Percentiles rank a stretch among this genome's conserved stretches.
Evolutionary conservation across 2,888 invertebrate genomes (phyloP).

Genomic region (Ophion ellenae): DNA sequence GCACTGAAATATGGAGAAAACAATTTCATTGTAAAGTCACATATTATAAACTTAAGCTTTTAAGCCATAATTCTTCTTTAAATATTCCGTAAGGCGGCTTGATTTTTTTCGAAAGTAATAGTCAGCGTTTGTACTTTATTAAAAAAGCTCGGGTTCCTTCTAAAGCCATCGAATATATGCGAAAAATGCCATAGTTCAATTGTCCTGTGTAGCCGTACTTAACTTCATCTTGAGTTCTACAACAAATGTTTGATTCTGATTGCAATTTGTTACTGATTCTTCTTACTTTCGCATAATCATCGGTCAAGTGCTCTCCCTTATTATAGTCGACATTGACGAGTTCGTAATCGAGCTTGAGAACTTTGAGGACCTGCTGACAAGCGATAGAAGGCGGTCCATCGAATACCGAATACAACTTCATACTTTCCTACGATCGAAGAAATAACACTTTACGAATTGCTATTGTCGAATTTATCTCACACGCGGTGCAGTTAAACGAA

Average conservation of each 20-base stretch:
- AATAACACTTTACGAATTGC: conserved; percentile 5
- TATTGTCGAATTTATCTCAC: not conserved
- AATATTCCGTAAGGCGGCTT: no score
- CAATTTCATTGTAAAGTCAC: no score
- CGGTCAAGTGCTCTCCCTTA: conserved; percentile 90
- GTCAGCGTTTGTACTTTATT: no score
- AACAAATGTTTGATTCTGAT: not conserved
- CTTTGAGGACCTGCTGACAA: conserved; percentile 88
- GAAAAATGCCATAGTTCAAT: no score
- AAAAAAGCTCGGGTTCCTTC: no score
- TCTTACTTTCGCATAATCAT: conserved; percentile 88
- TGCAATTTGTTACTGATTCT: not conserved
- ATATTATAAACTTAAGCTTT: no score
- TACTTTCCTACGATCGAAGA: conserved; percentile 55
- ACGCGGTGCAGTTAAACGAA: not conserved
- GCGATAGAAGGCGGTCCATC: conserved; percentile 92
- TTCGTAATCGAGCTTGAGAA: conserved; percentile 87
- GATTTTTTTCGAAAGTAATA: no score
- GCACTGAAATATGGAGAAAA: no score
- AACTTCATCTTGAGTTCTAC: no score
- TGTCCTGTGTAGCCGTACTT: no score
- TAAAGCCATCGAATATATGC: no score
- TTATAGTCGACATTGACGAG: conserved; percentile 89
- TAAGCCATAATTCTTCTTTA: no score
- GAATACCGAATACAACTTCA: conserved; percentile 90